phyloP scores from a whole-genome alignment of 37 sponge, comb jelly and placozoan species.

The Diacarnus erythraeanus region DNA sequence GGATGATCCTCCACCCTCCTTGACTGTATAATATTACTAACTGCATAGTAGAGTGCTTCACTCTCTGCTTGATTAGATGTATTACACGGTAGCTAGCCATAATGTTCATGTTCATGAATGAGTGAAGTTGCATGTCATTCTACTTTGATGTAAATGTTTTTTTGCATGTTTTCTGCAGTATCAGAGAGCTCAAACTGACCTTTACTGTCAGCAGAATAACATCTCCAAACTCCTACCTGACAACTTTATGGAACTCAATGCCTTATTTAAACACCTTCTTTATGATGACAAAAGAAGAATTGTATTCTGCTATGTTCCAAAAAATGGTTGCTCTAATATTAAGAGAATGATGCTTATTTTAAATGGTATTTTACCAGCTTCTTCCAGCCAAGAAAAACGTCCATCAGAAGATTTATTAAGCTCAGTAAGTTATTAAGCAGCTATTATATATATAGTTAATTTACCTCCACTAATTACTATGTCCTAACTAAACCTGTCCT shows the following conservation, averaged over 20 bases:
- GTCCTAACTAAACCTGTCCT: too few species aligned
- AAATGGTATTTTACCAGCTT: slow-evolving; percentile 47
- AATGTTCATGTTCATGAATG: too few species aligned
- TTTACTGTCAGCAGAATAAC: not conserved
- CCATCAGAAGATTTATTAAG: slow-evolving; percentile 33
- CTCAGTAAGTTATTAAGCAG: slow-evolving; percentile 17
- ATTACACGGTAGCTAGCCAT: too few species aligned
- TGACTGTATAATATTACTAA: too few species aligned
- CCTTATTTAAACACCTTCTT: slow-evolving; percentile 45
- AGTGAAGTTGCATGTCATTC: too few species aligned
- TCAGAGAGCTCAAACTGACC: slow-evolving; percentile 3
- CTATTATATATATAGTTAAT: too few species aligned
- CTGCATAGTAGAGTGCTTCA: too few species aligned
- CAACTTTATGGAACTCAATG: not conserved
- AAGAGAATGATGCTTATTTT: slow-evolving; percentile 53
- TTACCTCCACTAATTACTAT: too few species aligned
- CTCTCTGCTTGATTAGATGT: too few species aligned
- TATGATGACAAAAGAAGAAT: slow-evolving; percentile 58
- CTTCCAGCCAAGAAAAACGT: slow-evolving; percentile 17
- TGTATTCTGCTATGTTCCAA: slow-evolving; percentile 66
- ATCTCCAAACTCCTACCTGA: not conserved
- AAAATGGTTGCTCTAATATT: slow-evolving; percentile 63
- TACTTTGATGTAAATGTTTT: not conserved
- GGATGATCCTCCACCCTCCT: too few species aligned
- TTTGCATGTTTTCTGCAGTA: not conserved